Evolutionary conservation across 2,113 vertebrate species (phyloP), one percentile per base, ranked within the genome.

Genomic region (Oreochromis niloticus): DNA sequence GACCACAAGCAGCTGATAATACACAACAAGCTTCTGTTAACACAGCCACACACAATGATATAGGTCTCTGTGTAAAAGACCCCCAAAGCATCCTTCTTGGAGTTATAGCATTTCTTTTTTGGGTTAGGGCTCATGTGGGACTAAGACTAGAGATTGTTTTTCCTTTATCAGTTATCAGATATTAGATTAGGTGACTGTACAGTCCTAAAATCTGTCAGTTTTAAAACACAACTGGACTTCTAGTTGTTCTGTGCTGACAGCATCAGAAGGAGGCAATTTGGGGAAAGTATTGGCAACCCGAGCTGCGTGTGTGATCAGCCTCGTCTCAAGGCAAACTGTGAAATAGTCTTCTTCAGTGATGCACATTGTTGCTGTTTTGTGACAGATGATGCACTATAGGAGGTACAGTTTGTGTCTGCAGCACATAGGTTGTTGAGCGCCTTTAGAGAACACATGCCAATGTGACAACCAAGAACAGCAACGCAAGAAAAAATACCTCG

Each of bases 401-500:
- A 27, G 39, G 39, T 24, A 17, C 41, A 17, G 0, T 73, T 73
- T 73, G 68, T 46, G 13, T 73, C 66, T 6, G 66, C 68, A 30
- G 41, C 14, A 46, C 22, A 10, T 22, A 14, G 0, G 8, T 0
- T 46, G 22, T 71, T 43, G 16, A 46, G 13, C 9, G 13, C 9
- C 1, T 10, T 27, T 46, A 10, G 39, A 27, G 24, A 73, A 27
- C 2, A 46, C 3, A 6, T 2, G 13, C 10, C 14, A 46, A 17
- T 73, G 39, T 73, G 39, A 46, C 22, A 73, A 27, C 68, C 13
- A 73, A 22, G 61, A 39, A 66, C 19, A 66, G 61, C 66, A 24
- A 71, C 12, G 13, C 66, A 24, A 16, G 4, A 43, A 43, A 24
- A 2, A 71, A 71, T 4, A 43, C 0, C n/a, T 1, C 1, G 3